Base-by-base conservation (phyloP, 1,140 invertebrate genomes). In the Drosophila quadrilineata region DNA sequence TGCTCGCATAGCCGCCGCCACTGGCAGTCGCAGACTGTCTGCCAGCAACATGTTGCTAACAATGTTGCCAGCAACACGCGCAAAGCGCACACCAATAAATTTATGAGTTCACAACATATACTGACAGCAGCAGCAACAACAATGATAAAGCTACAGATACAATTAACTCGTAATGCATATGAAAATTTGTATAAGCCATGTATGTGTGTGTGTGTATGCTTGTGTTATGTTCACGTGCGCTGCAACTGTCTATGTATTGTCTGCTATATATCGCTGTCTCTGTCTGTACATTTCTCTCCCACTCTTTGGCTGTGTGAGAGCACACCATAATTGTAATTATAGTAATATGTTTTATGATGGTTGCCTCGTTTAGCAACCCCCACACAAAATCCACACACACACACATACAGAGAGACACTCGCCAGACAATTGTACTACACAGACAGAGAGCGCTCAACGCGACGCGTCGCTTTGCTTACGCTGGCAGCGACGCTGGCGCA, bases 281-380 rank as follows among this genome's bases (percentile, higher is more conserved):
- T 52, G 10, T 50, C 40, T 36, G 35, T 54, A 21, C 45, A 22
- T 33, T 3, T 66, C 26, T 14, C 56, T 48, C 52, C 64, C 28
- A 56, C 16, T 52, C 9, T 50, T 40, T 36, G 35, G 49, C 38
- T 31, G 29, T 62, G 17, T 35, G 71, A 66, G 66, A 71, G 79
- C 66, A 67, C 74, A 75, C 36, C 79, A 85, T 85, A 85, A 85
- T 85, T 85, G 79, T 85, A 85, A 85, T 85, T 85, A 85, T 85
- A 85, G 79, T 85, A 85, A 85, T 85, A 85, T 85, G 79, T 79
- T 85, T 85, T 85, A 85, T 85, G 79, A 85, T 77, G 79, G 79
- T 77, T 76, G 74, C 74, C 74, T 64, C 79, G 79, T 68, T 85
- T 85, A 85, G 66, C 79, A 85, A 79, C 79, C 74, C 77, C 70